Conservation (phyloP, 2,113 vertebrate species). For the Oncorhynchus masou region DNA sequence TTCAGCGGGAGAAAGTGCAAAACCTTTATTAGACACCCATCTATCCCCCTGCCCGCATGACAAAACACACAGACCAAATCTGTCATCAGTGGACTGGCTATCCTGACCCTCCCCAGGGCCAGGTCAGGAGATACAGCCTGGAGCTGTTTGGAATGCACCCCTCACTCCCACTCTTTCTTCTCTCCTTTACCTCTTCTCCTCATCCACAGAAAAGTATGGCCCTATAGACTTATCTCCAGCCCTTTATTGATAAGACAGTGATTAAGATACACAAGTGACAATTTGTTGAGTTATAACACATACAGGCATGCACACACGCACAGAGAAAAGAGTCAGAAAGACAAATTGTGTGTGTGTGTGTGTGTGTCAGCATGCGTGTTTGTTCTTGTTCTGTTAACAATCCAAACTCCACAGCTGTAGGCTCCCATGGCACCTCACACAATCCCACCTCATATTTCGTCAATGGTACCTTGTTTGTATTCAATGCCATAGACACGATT, state of each 20-base stretch:
- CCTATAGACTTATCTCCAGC: no score
- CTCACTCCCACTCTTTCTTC: background rate
- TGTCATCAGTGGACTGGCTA: no score
- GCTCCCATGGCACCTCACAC: background rate
- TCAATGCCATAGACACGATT: background rate
- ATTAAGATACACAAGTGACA: background rate
- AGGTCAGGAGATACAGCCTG: background rate
- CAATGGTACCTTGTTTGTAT: background rate
- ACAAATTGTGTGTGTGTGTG: conserved; percentile 1
- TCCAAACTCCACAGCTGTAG: background rate
- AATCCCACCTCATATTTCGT: background rate
- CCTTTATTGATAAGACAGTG: background rate
- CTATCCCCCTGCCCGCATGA: no score
- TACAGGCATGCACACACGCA: no score
- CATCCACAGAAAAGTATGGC: background rate
- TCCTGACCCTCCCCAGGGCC: no score
- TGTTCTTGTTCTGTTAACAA: background rate
- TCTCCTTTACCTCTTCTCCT: background rate
- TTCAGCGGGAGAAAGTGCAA: no score
- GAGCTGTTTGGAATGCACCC: background rate
- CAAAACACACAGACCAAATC: no score
- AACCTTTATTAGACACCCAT: no score
- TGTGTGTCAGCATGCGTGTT: background rate
- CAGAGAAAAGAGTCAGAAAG: no score
- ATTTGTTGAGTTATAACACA: no score